Conservation (phyloP, 2,113 vertebrate species). For the Podilymbus podiceps region DNA sequence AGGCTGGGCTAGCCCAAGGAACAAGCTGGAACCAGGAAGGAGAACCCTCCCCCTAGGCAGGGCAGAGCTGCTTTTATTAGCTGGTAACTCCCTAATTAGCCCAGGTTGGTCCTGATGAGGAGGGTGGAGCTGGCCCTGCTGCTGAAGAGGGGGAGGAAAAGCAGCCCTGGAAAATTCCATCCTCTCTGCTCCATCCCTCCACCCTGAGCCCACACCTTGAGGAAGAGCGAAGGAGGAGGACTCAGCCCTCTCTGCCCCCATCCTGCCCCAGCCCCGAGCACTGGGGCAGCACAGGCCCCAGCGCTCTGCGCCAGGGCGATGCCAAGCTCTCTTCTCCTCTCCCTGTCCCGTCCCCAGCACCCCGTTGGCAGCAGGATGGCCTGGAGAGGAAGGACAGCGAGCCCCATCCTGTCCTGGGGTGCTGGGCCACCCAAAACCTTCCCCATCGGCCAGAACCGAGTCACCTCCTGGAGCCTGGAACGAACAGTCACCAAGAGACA, state of each 20-base stretch:
- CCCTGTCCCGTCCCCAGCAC: neutral
- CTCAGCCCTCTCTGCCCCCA: neutral
- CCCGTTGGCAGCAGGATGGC: rapidly evolving
- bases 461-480: neutral
- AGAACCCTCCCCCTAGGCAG: rapidly evolving
- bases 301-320: rapidly evolving
- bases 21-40: rapidly evolving
- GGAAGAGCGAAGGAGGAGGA: neutral
- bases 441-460: neutral
- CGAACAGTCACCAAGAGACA: constrained; percentile 30
- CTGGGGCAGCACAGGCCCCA: neutral
- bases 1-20: rapidly evolving
- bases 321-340: neutral
- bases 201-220: neutral
- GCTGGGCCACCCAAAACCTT: neutral
- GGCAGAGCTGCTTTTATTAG: neutral
- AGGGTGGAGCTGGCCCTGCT: neutral
- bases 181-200: neutral
- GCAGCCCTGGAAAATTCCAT: neutral
- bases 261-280: neutral
- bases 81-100: neutral
- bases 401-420: neutral
- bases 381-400: neutral
- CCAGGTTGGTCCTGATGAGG: neutral
- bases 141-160: rapidly evolving